These are phyloP conservation scores for Psilopsiagon aymara DNA, from an alignment of 2,113 vertebrate genomes.

Conservation along the genomic window DNA sequence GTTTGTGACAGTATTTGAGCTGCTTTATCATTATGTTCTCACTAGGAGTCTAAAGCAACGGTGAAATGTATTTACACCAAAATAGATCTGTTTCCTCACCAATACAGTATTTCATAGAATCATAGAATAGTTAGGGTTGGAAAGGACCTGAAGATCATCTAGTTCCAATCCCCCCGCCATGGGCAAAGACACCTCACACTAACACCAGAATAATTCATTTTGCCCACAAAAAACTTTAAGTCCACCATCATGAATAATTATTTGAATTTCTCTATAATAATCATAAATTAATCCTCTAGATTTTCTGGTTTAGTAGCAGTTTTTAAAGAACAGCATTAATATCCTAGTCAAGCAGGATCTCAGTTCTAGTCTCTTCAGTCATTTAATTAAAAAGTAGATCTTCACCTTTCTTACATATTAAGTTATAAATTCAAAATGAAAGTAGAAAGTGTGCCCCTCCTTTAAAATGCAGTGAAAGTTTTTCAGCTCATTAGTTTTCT, in stretches of 20 bases:
- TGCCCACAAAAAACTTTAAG: not conserved
- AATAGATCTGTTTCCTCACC: constrained; percentile 52
- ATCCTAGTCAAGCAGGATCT: not conserved
- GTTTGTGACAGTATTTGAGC: constrained; percentile 66
- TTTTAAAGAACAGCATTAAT: not conserved
- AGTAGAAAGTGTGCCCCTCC: not conserved
- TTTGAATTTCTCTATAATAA: not conserved
- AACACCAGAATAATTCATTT: constrained; percentile 21
- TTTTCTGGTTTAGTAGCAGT: not conserved
- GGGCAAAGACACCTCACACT: no score
- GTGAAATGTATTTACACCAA: constrained; percentile 67
- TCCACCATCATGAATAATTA: not conserved
- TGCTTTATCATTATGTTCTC: constrained; percentile 71
- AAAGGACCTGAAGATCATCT: no score
- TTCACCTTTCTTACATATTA: constrained; percentile 8
- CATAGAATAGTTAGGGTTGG: no score
- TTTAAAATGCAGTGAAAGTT: not conserved
- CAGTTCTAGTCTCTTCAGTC: constrained; percentile 16
- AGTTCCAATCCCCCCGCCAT: no score
- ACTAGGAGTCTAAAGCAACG: constrained; percentile 64
- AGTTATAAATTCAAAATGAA: not conserved
- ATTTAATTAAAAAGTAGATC: constrained; percentile 56
- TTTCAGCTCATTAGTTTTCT: not conserved
- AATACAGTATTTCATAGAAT: not conserved
- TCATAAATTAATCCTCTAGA: not conserved